phyloP scores from a whole-genome alignment of 1,140 invertebrate genomes.

The Trinorchestia longiramus region DNA sequence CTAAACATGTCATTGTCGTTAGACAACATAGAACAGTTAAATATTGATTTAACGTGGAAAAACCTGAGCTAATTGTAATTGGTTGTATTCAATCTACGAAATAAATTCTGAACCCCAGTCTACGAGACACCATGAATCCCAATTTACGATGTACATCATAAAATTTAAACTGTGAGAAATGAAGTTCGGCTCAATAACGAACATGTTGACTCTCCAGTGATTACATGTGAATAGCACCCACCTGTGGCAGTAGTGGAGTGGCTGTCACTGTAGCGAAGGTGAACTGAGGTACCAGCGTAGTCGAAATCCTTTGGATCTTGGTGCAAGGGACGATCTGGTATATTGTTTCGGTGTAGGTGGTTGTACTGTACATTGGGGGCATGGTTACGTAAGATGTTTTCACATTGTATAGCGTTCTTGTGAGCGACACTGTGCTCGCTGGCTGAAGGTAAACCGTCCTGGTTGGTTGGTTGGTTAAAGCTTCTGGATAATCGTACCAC shows the following conservation, averaged over 20 bases:
- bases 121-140: too few relatives aligned
- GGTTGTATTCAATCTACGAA: too few relatives aligned
- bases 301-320: neutral
- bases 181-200: neutral
- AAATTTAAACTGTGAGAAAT: neutral
- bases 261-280: neutral
- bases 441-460: neutral
- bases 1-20: too few relatives aligned
- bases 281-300: neutral
- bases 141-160: neutral
- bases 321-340: neutral
- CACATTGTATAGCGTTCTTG: neutral
- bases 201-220: neutral
- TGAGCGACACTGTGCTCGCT: neutral
- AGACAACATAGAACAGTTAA: neutral
- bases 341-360: neutral
- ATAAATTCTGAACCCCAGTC: too few relatives aligned
- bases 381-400: neutral
- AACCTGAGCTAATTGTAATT: neutral
- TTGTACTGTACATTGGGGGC: neutral
- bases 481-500: neutral
- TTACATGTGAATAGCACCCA: neutral
- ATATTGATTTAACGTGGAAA: neutral
- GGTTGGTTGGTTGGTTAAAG: neutral
- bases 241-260: neutral